These are phyloP conservation scores for Augochlorella aurata DNA, from an alignment of 2,888 invertebrate genomes.

Conservation along the genomic window DNA sequence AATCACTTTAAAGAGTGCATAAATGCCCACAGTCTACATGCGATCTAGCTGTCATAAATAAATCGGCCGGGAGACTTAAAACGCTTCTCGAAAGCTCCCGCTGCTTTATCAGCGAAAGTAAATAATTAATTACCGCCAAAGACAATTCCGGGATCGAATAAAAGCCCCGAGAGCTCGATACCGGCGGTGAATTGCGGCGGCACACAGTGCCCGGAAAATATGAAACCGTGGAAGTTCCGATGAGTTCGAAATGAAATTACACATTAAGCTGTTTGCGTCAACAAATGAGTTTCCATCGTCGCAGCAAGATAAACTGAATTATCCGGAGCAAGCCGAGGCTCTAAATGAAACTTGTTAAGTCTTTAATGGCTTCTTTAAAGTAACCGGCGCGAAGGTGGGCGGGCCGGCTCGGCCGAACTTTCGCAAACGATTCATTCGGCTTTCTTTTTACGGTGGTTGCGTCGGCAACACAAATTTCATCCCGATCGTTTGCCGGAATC, in stretches of 20 bases:
- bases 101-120: background rate
- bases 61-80: too few species aligned
- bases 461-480: slow-evolving; percentile 4
- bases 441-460: background rate
- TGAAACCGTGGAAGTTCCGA: background rate
- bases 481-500: background rate
- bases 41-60: too few species aligned
- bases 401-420: background rate
- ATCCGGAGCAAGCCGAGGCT: background rate
- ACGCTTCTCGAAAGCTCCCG: too few species aligned
- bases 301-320: background rate
- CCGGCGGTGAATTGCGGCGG: background rate
- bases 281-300: slow-evolving; percentile 10
- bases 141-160: background rate
- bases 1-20: too few species aligned
- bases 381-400: too few species aligned
- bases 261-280: background rate
- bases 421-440: background rate
- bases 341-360: slow-evolving; percentile 14
- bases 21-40: too few species aligned
- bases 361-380: slow-evolving; percentile 8
- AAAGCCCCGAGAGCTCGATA: background rate
- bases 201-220: background rate
- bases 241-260: background rate
- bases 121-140: background rate